Base-by-base conservation (phyloP, 2,113 vertebrate genomes). In the Apteryx owenii region DNA sequence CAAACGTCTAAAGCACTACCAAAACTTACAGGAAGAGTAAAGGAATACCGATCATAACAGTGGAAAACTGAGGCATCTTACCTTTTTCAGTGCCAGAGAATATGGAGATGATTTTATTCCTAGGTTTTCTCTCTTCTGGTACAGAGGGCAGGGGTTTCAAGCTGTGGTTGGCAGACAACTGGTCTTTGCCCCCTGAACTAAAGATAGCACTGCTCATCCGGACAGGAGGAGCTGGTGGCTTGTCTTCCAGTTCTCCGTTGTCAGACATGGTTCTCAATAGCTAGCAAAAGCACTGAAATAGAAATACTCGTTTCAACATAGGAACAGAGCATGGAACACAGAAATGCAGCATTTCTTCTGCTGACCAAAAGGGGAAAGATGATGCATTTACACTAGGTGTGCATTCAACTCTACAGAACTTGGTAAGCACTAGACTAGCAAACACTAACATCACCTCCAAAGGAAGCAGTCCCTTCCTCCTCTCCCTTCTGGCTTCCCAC, bases 41-140 rank as follows among this genome's bases (percentile, higher is more conserved):
- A 60, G 20, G 33, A 72, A 80, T 12, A 33, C 5, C n/a, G 60
- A 7, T 0, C 71, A 33, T 17, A 28, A 69, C 31, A n/a, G 54
- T n/a, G 29, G 46, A 9, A 70, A 84, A 89, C 0, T 48, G 12
- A 56, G 78, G 19, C 29, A 78, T 56, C 68, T 98, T 82, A 99
- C 99, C 99, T 98, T 99, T 99, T 92, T 99, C 99, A 75, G 99
- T 98, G 76, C 98, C 95, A 31, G 98, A 99, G 94, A 99, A 99
- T 91, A 99, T 99, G 96, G 99, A 99, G 98, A 99, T 99, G 97
- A 99, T 99, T 98, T 99, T 99, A 96, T 99, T 98, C 89, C 99
- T 99, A 82, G 99, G 98, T 97, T 99, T 99, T 88, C 98, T 99
- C 97, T 99, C 99, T 96, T 99, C 99, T 7, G 99, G 99, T 88